Percentiles rank a stretch among this genome's conserved stretches.
Conservation (phyloP, 2,113 vertebrate genomes). For the Abramis brama region DNA sequence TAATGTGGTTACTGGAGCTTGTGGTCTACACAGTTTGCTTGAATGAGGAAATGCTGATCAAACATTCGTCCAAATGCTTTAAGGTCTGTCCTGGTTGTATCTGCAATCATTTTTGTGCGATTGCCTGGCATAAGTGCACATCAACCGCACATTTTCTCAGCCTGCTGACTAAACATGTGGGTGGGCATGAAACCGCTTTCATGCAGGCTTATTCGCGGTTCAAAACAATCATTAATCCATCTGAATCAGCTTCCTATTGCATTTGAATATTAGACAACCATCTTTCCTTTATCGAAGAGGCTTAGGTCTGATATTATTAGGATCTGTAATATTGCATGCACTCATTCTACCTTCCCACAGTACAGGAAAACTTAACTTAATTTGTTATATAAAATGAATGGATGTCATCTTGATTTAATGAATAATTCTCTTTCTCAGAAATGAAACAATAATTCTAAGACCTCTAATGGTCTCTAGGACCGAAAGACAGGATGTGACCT, state of each 20-base stretch:
- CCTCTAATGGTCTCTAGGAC: not conserved
- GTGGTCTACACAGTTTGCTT: not conserved
- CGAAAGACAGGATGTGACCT: constrained; percentile 7
- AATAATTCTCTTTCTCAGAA: not conserved
- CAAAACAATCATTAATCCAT: constrained; percentile 12
- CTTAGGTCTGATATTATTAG: not conserved
- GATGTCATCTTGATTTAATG: not conserved
- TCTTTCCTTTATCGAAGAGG: not conserved
- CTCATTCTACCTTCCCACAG: not conserved
- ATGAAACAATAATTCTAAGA: not conserved
- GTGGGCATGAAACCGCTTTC: constrained; percentile 23
- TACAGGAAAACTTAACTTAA: not conserved
- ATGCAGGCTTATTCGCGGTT: not conserved
- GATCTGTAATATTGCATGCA: not conserved
- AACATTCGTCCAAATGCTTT: not conserved
- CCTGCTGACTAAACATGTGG: constrained; percentile 19
- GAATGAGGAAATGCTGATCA: constrained; percentile 1
- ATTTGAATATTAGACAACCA: not conserved
- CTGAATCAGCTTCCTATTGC: not conserved
- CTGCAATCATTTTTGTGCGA: not conserved
- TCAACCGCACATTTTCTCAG: constrained; percentile 10
- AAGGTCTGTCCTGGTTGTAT: not conserved
- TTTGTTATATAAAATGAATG: not conserved
- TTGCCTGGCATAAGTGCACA: not conserved
- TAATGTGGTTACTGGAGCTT: not conserved